Evolutionary conservation across 2,797 vertebrate species (phyloP), one percentile per base, ranked within the genome.

Genomic region (Leptatherina wallacei): DNA sequence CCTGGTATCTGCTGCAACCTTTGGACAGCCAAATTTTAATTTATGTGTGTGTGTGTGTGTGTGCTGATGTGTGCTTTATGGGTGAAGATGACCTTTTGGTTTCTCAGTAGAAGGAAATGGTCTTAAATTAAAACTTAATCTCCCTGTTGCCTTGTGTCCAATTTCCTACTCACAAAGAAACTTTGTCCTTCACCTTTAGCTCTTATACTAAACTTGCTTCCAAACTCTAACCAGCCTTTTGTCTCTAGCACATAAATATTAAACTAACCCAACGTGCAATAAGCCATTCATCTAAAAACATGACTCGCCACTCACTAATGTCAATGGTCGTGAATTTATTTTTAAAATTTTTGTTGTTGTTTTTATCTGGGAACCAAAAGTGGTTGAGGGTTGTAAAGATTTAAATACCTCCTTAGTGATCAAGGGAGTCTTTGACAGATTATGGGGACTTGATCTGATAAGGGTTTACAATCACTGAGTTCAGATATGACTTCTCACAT

Each of bases 191-290:
- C 73, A 62, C 70, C 69, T 60, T 14, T 12, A 81, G 63, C 71
- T 78, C 11, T 68, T 22, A 24, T 54, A 80, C 81, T 89, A 83
- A 88, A 79, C 81, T 16, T 4, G 33, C 81, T 77, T 55, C 40
- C 40, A 59, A 71, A 36, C 85, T 71, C 89, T 93, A 93, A 94
- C 91, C 61, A 20, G 27, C 6, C 44, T 44, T 38, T 56, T 81
- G 75, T 85, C 69, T 63, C 55, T 68, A 80, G 68, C 64, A 64
- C 80, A 77, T 81, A 29, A 74, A 65, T 83, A 57, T 73, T 71
- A 60, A 57, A 54, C 85, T 88, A 91, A 90, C 87, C 85, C 57
- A 40, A 65, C 59, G 11, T 24, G 67, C 61, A 70, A 63, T 73
- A 47, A 71, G 33, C 24, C 57, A 56, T 13, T 66, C 75, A 35